phyloP scores from a whole-genome alignment of 1,140 invertebrate genomes.

The Hyposmocoma kahamanoa region DNA sequence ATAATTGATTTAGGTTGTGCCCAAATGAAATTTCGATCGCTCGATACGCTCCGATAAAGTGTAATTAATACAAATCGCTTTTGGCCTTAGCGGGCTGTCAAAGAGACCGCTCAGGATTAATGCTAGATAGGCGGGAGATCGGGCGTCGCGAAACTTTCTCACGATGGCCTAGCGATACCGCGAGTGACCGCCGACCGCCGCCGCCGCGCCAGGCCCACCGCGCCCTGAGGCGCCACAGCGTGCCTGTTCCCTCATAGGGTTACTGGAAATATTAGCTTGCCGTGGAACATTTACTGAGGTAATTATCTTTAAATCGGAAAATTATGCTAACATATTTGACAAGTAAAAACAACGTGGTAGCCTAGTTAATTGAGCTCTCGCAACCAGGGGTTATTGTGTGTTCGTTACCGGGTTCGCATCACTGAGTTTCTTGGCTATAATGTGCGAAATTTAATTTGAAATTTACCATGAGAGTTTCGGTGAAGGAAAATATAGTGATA shows the following conservation, averaged over 20 bases:
- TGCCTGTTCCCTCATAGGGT: too few relatives aligned
- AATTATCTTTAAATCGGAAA: neutral
- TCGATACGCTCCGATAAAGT: slow-evolving; percentile 32
- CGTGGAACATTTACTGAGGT: neutral
- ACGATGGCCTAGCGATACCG: slow-evolving; percentile 34
- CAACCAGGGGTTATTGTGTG: too few relatives aligned
- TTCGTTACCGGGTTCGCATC: too few relatives aligned
- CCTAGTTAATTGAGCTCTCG: too few relatives aligned
- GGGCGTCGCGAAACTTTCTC: slow-evolving; percentile 46
- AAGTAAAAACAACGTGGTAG: too few relatives aligned
- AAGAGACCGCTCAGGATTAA: slow-evolving; percentile 42
- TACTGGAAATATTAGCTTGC: neutral
- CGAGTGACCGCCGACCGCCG: neutral
- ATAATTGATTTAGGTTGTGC: neutral
- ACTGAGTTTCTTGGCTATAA: too few relatives aligned
- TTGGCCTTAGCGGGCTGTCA: slow-evolving; percentile 37
- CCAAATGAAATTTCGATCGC: neutral
- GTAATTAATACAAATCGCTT: slow-evolving; percentile 51
- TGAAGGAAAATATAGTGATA: too few relatives aligned
- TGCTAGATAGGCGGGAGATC: slow-evolving; percentile 34
- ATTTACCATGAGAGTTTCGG: too few relatives aligned
- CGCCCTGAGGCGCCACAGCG: neutral
- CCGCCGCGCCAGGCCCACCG: neutral
- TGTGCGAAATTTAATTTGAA: too few relatives aligned
- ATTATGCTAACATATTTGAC: neutral